Base-by-base conservation (phyloP, 2,113 vertebrate genomes). In the Nibea coibor region DNA sequence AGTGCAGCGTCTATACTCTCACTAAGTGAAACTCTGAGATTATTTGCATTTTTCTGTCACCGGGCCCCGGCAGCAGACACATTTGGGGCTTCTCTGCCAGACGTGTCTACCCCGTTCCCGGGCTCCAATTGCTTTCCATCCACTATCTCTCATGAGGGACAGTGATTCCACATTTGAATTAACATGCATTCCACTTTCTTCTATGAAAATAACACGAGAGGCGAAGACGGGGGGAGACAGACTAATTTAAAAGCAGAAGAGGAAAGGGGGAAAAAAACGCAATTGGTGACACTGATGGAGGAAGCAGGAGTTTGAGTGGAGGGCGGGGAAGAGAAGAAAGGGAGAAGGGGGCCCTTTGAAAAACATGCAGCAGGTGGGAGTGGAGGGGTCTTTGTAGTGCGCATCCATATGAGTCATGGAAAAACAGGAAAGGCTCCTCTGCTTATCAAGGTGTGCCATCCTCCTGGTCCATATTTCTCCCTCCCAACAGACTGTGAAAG, bases 381-480 rank as follows among this genome's bases (percentile, higher is more conserved):
- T 70, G 82, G 84, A 92, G 76, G 39, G 64, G 76, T 88, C 85
- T 93, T 87, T 89, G 90, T 89, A 87, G 78, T 80, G 86, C 71
- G 42, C 63, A 83, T 88, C 77, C 89, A 90, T 87, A 89, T 89
- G 82, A 92, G 79, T 84, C 19, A 24, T 86, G 78, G 82, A 79
- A 87, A 89, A 87, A 81, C 64, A 82, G 76, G 47, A 82, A 84
- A 87, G 77, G 86, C 70, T 85, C 80, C 83, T 89, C 70, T 89
- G 93, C 84, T 94, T 90, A 91, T 93, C 84, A 78, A 70, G 82
- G 93, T 89, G 68, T 92, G 80, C 89, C 65, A 85, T 83, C 78
- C 61, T 65, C 47, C 74, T 69, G 64, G 68, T 58, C 26, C 67
- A 76, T 75, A 82, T 83, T 78, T 76, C 82, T 86, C 86, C 89